Conservation (phyloP, 2,797 vertebrate genomes). For the Nothura maculosa region DNA sequence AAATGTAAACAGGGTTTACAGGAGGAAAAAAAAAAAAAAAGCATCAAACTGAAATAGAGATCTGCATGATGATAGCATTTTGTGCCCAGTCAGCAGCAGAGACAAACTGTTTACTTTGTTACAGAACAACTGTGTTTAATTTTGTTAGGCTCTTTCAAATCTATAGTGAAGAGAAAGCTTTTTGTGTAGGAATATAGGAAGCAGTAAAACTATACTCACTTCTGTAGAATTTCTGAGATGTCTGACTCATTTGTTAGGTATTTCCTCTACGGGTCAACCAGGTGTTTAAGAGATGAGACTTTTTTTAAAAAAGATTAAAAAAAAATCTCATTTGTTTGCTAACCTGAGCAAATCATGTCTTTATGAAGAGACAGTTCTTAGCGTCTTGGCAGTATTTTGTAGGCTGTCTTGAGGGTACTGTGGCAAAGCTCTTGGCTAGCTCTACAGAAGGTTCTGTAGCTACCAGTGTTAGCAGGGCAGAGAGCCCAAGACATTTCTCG, state of each 20-base stretch:
- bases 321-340: not conserved
- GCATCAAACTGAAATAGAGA: constrained; percentile 35
- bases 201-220: not conserved
- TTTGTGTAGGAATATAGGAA: not conserved
- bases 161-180: not conserved
- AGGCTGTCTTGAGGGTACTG: not conserved
- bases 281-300: not conserved
- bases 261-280: not conserved
- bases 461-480: not conserved
- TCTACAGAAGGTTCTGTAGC: not conserved
- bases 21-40: not conserved
- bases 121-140: constrained; percentile 31
- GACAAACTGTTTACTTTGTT: constrained; percentile 38
- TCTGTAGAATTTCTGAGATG: not conserved
- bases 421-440: not conserved
- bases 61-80: constrained; percentile 34
- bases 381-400: not conserved
- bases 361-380: not conserved
- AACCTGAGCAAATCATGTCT: not conserved
- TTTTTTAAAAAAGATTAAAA: not conserved
- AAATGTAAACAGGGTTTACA: constrained; percentile 5
- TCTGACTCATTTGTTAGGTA: not conserved
- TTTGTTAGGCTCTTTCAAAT: not conserved
- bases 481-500: fast-evolving
- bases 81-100: constrained; percentile 26